Base-by-base conservation (phyloP, 2,888 invertebrate genomes). In the Chrysina gloriosa region DNA sequence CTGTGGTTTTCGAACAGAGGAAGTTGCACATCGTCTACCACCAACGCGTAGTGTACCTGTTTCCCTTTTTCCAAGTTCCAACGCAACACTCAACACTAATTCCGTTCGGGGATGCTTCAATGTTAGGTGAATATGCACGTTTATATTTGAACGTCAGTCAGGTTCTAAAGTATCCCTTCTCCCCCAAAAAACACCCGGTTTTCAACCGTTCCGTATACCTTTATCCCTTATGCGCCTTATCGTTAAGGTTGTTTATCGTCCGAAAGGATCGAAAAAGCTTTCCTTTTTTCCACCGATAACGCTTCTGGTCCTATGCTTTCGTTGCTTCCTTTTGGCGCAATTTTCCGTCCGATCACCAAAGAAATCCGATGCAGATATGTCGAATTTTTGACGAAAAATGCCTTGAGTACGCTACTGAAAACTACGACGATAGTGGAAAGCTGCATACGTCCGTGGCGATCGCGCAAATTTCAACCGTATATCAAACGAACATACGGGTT, bases 81-180 rank as follows among this genome's bases (percentile, higher is more conserved):
- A 31, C 31, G 52, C 34, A n/a, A n/a, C n/a, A 21, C 45, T 45
- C 45, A 45, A 9, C 45, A 16, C 52, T 31, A 31, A 52, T 29
- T 52, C 31, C 34, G 52, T 11, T 23, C 56, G 42, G 58, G 58
- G 58, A 61, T 61, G 58, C 42, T 42, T 25, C 31, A 31, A 31
- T 56, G 14, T 42, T 61, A 61, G 58, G 58, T 61, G 58, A 61
- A 61, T 61, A 61, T 61, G 23, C 39, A 21, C 58, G 58, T 58
- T 58, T 58, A 39, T 58, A 61, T 61, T 61, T 61, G 39, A 61
- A 61, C 42, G 39, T 42, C 25, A 31, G 52, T 52, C 52, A 61
- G 16, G 39, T 61, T 61, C 27, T 45, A 42, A 61, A 42, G 42
- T 42, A 42, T 61, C 42, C 58, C 58, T 58, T 58, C 56, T 39